phyloP scores from a whole-genome alignment of 1,140 invertebrate genomes.

The Drosophila pectinifera region DNA sequence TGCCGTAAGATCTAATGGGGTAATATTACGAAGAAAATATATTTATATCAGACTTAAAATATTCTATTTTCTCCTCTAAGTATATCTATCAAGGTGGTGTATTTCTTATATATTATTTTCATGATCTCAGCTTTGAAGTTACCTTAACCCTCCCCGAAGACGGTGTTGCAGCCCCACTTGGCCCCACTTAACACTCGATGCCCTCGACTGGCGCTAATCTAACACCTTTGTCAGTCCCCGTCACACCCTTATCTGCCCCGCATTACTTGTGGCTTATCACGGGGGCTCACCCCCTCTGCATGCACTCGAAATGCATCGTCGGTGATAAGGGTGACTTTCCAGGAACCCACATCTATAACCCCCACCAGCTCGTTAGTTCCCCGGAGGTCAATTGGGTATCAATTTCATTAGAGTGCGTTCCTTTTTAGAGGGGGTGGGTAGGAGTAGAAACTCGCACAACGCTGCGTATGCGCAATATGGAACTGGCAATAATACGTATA shows the following conservation, averaged over 20 bases:
- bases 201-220: conserved; percentile 3
- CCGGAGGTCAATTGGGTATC: background rate
- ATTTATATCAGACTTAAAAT: background rate
- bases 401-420: conserved; percentile 14
- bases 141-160: background rate
- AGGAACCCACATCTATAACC: background rate
- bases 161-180: conserved; percentile 26
- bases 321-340: conserved; percentile 31
- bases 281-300: conserved; percentile 9
- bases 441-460: conserved; percentile 2
- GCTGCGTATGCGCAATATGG: conserved; percentile 33
- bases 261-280: conserved; percentile 11
- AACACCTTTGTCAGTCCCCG: background rate
- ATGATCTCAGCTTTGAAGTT: background rate
- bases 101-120: no score
- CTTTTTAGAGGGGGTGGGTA: background rate
- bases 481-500: background rate
- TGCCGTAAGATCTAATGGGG: background rate
- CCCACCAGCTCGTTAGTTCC: no score
- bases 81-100: no score
- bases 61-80: no score
- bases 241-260: conserved; percentile 5
- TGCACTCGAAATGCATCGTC: conserved; percentile 8
- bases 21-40: background rate
- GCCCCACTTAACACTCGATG: conserved; percentile 29